Evolutionary conservation across 2,113 vertebrate genomes (phyloP).

Genomic region (Bungarus multicinctus): DNA sequence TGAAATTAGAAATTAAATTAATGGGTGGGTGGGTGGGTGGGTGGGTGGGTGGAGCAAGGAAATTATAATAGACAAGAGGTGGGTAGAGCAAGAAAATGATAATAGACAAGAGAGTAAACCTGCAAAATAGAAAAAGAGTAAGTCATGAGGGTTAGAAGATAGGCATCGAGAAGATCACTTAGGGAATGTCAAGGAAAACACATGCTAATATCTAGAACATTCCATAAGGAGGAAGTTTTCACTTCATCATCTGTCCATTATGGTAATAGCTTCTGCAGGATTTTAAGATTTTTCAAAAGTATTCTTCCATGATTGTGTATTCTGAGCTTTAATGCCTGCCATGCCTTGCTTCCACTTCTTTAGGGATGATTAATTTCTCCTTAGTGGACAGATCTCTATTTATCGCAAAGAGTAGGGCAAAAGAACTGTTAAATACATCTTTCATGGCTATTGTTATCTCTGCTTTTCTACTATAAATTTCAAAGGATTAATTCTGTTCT

Average conservation of each 20-base stretch:
- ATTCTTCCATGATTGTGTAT: background rate
- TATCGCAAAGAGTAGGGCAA: slow-evolving; percentile 49
- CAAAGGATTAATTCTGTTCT: slow-evolving; percentile 69
- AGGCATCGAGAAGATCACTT: background rate
- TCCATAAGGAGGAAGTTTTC: background rate
- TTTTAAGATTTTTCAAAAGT: slow-evolving; percentile 17
- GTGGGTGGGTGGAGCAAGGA: too few species aligned
- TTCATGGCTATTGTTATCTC: slow-evolving; percentile 34
- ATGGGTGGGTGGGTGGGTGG: too few species aligned
- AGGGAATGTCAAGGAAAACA: background rate
- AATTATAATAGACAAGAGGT: too few species aligned
- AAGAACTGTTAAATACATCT: slow-evolving; percentile 60
- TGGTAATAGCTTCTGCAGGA: slow-evolving; percentile 24
- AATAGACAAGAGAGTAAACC: background rate
- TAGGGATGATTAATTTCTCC: background rate
- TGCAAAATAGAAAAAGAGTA: background rate
- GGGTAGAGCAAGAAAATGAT: background rate
- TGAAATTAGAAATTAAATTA: background rate
- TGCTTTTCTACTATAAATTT: slow-evolving; percentile 58
- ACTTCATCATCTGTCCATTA: background rate
- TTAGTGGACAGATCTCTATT: slow-evolving; percentile 32
- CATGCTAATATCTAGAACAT: background rate
- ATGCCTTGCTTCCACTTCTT: background rate
- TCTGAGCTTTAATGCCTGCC: background rate
- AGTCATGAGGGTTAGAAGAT: background rate